These are phyloP conservation scores for Chaetogeoica ovagalla DNA, from an alignment of 2,888 invertebrate genomes.

Conservation along the genomic window DNA sequence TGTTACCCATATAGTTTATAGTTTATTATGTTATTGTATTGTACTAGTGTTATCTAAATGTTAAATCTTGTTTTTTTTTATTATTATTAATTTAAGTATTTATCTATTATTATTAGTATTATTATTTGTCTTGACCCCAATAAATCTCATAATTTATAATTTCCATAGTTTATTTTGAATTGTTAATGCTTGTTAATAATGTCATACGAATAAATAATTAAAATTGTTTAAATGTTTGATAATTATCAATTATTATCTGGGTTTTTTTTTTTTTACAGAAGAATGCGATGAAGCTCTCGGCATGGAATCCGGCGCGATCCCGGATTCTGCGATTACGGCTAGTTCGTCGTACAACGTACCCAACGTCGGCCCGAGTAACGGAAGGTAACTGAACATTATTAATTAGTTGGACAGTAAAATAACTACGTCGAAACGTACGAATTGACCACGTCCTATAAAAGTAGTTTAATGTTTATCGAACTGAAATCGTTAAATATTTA, in stretches of 20 bases:
- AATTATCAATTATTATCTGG: neutral
- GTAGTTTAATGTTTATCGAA: no score
- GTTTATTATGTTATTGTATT: conserved; percentile 7
- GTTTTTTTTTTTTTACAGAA: conserved; percentile 60
- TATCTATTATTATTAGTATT: no score
- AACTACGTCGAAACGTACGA: no score
- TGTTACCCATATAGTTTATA: neutral
- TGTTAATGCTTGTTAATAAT: conserved; percentile 13
- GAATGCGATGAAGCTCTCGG: conserved; percentile 69
- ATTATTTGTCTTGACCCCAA: no score
- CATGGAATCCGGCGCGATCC: conserved; percentile 73
- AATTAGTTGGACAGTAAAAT: no score
- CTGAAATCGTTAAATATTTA: no score
- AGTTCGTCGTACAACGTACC: conserved; percentile 70
- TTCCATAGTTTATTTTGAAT: neutral
- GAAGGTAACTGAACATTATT: conserved; percentile 64
- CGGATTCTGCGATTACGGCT: conserved; percentile 70
- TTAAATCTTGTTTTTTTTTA: neutral
- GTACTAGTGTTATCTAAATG: neutral
- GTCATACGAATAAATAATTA: neutral
- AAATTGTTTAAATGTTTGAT: neutral
- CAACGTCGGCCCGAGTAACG: conserved; percentile 71
- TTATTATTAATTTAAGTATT: no score
- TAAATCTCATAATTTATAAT: conserved; percentile 4
- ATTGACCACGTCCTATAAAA: no score